phyloP scores from a whole-genome alignment of 2,797 vertebrate genomes.

The Alauda arvensis region DNA sequence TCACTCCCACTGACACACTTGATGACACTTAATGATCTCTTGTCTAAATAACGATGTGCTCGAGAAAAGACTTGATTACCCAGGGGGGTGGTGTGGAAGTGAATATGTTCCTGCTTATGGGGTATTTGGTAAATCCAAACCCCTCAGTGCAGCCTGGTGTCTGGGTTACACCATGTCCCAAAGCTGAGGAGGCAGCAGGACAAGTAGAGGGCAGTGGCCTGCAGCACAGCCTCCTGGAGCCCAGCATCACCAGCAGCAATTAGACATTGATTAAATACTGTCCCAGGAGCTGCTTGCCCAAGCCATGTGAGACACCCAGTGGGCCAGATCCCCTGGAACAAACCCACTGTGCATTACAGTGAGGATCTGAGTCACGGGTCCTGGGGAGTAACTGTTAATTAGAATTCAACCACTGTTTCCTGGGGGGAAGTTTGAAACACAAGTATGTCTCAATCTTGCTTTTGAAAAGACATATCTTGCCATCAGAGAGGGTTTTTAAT shows the following conservation, averaged over 20 bases:
- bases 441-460: not conserved
- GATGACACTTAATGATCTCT: constrained; percentile 26
- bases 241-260: not conserved
- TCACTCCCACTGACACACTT: not conserved
- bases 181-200: not conserved
- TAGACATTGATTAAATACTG: not conserved
- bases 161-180: not conserved
- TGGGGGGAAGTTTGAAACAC: not conserved
- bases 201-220: rapidly evolving
- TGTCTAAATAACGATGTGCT: not conserved
- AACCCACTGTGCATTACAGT: rapidly evolving
- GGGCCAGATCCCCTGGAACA: not conserved
- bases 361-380: not conserved
- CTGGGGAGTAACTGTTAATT: not conserved
- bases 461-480: not conserved
- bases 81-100: not conserved
- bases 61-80: not conserved
- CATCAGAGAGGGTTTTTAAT: not conserved
- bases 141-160: not conserved
- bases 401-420: not conserved
- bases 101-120: rapidly evolving
- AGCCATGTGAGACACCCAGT: not conserved
- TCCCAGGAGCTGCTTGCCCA: not conserved
- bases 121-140: not conserved
- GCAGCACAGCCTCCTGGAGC: not conserved